These are phyloP conservation scores for Eristalis tenax DNA, from an alignment of 2,888 invertebrate genomes.

Conservation along the genomic window DNA sequence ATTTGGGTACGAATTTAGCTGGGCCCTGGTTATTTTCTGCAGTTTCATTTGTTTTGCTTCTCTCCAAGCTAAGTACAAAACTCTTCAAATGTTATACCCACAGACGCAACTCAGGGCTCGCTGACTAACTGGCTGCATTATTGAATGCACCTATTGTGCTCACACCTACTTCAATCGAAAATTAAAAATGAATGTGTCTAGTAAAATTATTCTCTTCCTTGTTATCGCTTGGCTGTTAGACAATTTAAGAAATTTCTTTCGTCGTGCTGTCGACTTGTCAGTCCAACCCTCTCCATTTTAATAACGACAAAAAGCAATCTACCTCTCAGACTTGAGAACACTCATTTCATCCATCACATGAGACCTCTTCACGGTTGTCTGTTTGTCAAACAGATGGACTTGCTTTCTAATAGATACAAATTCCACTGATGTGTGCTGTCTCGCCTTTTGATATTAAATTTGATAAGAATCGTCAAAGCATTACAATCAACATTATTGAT, in stretches of 20 bases:
- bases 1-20: no score
- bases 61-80: no score
- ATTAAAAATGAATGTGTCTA: no score
- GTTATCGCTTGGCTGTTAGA: not conserved
- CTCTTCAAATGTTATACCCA: no score
- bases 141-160: no score
- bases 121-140: no score
- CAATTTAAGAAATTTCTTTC: not conserved
- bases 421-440: conserved; percentile 13
- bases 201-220: not conserved
- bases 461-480: conserved; percentile 57
- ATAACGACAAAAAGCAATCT: conserved; percentile 14
- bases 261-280: not conserved
- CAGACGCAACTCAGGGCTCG: no score
- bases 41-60: no score
- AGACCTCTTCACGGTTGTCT: conserved; percentile 23
- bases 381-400: conserved; percentile 29
- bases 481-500: conserved; percentile 50
- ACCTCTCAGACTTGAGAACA: conserved; percentile 23
- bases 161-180: no score
- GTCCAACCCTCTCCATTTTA: not conserved
- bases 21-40: no score
- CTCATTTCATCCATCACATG: not conserved
- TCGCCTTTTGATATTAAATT: conserved; percentile 58
- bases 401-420: conserved; percentile 20